Conservation (phyloP, 2,113 vertebrate species). For the Oryzias javanicus region DNA sequence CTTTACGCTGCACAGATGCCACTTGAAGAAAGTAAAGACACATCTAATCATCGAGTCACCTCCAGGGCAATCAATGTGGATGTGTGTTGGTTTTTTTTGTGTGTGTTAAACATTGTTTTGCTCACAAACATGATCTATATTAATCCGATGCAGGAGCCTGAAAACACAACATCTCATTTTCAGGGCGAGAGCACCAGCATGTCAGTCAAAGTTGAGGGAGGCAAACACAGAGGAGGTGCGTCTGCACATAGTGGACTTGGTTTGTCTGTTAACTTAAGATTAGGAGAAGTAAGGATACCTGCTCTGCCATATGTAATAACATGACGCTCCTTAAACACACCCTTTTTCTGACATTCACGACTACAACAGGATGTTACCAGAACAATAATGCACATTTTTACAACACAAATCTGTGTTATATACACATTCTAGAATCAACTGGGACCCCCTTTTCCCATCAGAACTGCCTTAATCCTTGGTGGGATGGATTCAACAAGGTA, state of each 20-base stretch:
- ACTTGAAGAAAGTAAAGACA: constrained; percentile 35
- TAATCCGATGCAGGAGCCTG: neutral
- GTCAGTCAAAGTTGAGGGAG: constrained; percentile 13
- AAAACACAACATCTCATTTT: neutral
- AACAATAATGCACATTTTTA: too few species aligned
- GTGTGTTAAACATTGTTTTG: constrained; percentile 3
- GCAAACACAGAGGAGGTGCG: constrained; percentile 1
- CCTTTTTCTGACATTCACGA: neutral
- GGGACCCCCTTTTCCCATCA: too few species aligned
- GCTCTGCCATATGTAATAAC: constrained; percentile 15
- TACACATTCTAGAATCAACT: too few species aligned
- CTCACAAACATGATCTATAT: constrained; percentile 24
- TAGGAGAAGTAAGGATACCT: neutral
- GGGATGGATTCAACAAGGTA: too few species aligned
- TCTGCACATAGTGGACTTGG: constrained; percentile 16
- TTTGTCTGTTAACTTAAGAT: constrained; percentile 27
- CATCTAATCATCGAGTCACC: constrained; percentile 35
- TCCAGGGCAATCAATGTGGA: constrained; percentile 53
- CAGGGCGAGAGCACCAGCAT: constrained; percentile 9
- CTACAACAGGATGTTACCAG: neutral
- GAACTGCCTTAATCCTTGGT: too few species aligned
- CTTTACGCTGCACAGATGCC: constrained; percentile 34
- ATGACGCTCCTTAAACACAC: constrained; percentile 13
- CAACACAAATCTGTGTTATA: too few species aligned
- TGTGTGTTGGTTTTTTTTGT: neutral